phyloP scores from a whole-genome alignment of 23 tunicate species.

The Clavelina lepadiformis region DNA sequence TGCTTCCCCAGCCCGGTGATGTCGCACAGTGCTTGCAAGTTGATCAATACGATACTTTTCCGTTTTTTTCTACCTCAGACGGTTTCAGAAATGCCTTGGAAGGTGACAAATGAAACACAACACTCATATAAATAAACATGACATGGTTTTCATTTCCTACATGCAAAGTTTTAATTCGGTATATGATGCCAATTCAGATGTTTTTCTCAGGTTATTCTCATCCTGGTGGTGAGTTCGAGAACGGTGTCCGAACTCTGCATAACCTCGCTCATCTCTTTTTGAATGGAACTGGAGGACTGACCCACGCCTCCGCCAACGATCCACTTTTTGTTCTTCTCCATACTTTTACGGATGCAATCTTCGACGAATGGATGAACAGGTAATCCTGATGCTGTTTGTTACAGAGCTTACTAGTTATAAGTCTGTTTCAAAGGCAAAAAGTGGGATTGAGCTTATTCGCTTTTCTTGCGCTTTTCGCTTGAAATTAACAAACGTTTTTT shows the following conservation, averaged over 20 bases:
- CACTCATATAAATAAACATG: no score
- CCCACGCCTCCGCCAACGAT: conserved; percentile 89
- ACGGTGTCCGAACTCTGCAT: conserved; percentile 76
- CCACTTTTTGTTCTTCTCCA: conserved; percentile 79
- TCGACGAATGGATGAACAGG: conserved; percentile 91
- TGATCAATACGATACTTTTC: conserved; percentile 53
- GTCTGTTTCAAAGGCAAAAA: no score
- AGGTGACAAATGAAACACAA: no score
- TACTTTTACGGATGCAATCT: conserved; percentile 82
- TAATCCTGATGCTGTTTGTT: no score
- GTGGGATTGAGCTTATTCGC: no score
- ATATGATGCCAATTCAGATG: neutral
- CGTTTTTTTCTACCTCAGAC: conserved; percentile 55
- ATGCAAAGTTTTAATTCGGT: neutral
- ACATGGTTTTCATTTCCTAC: no score
- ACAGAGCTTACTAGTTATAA: no score
- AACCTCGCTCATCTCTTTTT: conserved; percentile 77
- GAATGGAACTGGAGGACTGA: conserved; percentile 87
- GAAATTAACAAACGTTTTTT: neutral
- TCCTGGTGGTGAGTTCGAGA: conserved; percentile 59
- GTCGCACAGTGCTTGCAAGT: conserved; percentile 56
- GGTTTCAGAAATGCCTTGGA: conserved; percentile 74
- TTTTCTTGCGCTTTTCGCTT: no score
- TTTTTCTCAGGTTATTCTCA: conserved; percentile 53
- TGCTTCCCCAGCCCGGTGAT: conserved; percentile 46